Evolutionary conservation across 2,113 vertebrate species (phyloP), one percentile per base, ranked within the genome.

Genomic region (Myrmophylax atrothorax): DNA sequence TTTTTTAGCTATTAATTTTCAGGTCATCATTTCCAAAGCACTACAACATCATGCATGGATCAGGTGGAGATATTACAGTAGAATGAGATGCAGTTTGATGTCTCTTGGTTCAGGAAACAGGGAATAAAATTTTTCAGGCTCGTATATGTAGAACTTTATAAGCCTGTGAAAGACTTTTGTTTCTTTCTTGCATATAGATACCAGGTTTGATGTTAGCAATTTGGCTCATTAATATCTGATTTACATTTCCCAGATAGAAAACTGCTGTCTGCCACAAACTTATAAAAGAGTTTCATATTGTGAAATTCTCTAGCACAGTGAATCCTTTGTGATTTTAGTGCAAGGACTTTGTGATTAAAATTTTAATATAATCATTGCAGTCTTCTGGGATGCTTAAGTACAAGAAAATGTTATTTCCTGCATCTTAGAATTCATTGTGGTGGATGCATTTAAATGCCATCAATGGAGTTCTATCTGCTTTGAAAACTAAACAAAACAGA

Each of bases 241-340:
- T 97, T 98, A 96, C 97, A 98, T 97, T 97, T 98, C 93, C 81
- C 97, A 97, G 97, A 96, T 92, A 98, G 96, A 95, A 97, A 98
- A 97, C 97, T 97, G 93, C 94, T 97, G 97, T 97, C 96, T 97
- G 97, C 97, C 94, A 97, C 90, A 96, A 96, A 97, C 97, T 96
- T 96, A 93, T 97, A 96, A 97, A 97, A 96, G 96, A 94, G 74
- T 89, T 97, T 94, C 87, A 88, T 96, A 97, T 97, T 97, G 94
- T 93, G 85, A 96, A 97, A 96, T 92, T 96, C 94, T 94, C 64
- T 84, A 91, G 62, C 90, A 98, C 95, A 97, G 91, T 96, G 96
- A 96, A 84, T 89, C 89, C 94, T 98, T 97, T 98, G 97, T 98
- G 96, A 87, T 91, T 94, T 88, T 63, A 96, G 91, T 18, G 9